Evolutionary conservation across 1,140 invertebrate genomes (phyloP).

Genomic region (Philaenus spumarius): DNA sequence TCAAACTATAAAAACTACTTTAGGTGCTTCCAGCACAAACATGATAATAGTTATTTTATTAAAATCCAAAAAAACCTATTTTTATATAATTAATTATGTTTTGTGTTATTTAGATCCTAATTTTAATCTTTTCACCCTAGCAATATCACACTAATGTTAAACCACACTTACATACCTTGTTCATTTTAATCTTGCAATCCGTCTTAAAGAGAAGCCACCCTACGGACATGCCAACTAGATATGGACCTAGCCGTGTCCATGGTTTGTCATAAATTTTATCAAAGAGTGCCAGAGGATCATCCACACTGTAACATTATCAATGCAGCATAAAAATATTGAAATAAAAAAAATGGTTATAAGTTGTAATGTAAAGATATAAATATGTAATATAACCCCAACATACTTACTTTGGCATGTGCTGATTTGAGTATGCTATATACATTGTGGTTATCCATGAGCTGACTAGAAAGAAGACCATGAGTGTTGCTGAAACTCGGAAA

Average conservation of each 20-base stretch:
- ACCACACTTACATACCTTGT: slow-evolving; percentile 47
- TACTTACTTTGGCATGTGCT: slow-evolving; percentile 57
- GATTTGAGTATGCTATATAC: slow-evolving; percentile 68
- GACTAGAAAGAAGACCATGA: slow-evolving; percentile 55
- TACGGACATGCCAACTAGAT: slow-evolving; percentile 73
- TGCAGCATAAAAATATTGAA: no score
- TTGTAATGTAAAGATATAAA: not conserved
- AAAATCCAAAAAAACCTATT: no score
- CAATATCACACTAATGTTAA: no score
- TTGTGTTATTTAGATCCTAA: no score
- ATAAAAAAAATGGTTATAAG: not conserved
- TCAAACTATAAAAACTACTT: no score
- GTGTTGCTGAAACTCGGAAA: slow-evolving; percentile 59
- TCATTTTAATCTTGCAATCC: slow-evolving; percentile 69
- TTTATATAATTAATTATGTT: no score
- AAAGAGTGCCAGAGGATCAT: slow-evolving; percentile 74
- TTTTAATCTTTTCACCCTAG: no score
- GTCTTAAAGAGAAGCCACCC: slow-evolving; percentile 77
- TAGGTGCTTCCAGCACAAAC: no score
- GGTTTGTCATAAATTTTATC: slow-evolving; percentile 86
- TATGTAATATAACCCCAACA: no score
- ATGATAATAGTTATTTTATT: no score
- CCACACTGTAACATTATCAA: slow-evolving; percentile 48
- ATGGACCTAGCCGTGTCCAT: slow-evolving; percentile 75
- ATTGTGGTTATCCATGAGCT: slow-evolving; percentile 72